Evolutionary conservation across 2,888 invertebrate species (phyloP).

Genomic region (Zeuzera pyrina): DNA sequence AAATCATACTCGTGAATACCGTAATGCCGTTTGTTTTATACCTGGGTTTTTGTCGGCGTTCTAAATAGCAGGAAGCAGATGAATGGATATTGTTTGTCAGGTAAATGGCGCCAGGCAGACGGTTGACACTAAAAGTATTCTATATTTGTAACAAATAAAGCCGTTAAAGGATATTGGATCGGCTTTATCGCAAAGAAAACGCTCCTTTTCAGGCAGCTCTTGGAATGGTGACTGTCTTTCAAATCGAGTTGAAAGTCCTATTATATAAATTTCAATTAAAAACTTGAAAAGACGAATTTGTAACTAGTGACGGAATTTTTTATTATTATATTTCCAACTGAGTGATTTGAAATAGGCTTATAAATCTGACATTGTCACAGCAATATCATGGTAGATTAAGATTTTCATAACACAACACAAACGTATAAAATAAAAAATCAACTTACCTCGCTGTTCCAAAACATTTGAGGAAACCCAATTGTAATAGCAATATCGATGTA

Average conservation of each 20-base stretch:
- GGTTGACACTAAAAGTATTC: conserved; percentile 13
- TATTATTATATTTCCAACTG: no score
- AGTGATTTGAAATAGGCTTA: no score
- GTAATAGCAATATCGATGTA: no score
- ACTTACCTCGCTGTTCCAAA: no score
- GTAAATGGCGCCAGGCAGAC: conserved; percentile 19
- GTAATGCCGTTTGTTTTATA: conserved; percentile 29
- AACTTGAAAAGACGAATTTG: no score
- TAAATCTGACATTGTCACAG: no score
- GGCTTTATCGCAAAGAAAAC: conserved; percentile 6
- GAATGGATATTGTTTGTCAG: conserved; percentile 24
- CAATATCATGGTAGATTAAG: no score
- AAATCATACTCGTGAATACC: conserved; percentile 23
- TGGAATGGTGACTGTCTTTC: no score
- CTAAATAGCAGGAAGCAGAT: conserved; percentile 34
- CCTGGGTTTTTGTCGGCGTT: conserved; percentile 30
- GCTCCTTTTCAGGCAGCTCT: conserved; percentile 7
- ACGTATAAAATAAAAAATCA: not conserved
- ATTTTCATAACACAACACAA: not conserved
- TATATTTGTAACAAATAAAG: conserved; percentile 25
- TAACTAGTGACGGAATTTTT: no score
- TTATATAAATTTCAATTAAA: no score
- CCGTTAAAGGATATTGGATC: conserved; percentile 16
- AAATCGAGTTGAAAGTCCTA: no score
- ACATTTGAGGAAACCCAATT: no score